A percentile compares a stretch with the other conserved stretches of the same genome.
These are phyloP conservation scores for Phrynocephalus forsythii DNA, from an alignment of 2,797 vertebrate species.

Conservation along the genomic window DNA sequence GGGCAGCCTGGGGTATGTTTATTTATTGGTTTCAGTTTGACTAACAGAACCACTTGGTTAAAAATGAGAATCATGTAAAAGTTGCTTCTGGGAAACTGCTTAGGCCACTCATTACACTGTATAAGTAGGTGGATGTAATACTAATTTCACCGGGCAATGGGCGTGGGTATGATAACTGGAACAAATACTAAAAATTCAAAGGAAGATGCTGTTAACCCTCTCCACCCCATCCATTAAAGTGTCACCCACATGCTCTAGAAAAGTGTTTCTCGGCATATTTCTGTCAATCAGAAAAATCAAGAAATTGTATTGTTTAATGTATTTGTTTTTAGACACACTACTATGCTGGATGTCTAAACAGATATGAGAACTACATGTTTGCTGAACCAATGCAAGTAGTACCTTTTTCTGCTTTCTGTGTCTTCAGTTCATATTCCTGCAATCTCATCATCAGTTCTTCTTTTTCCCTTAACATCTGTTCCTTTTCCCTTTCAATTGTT, in stretches of 20 bases:
- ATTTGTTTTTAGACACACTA: not conserved
- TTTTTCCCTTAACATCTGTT: slow-evolving; percentile 92
- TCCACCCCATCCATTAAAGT: not conserved
- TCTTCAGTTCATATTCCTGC: slow-evolving; percentile 91
- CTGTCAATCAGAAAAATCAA: not conserved
- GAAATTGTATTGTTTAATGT: not conserved
- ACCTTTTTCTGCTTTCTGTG: slow-evolving; percentile 93
- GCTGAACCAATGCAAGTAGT: slow-evolving; percentile 13
- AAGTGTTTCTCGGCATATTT: not conserved
- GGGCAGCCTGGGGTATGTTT: not conserved
- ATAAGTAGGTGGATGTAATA: not conserved
- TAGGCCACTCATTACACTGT: not conserved
- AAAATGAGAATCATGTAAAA: slow-evolving; percentile 3
- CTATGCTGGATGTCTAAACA: fast-evolving
- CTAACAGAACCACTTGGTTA: not conserved
- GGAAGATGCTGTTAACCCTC: not conserved
- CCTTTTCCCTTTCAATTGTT: slow-evolving; percentile 89
- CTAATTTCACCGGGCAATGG: not conserved
- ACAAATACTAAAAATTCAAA: not conserved
- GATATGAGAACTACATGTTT: not conserved
- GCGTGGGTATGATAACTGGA: not conserved
- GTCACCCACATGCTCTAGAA: not conserved
- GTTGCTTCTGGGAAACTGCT: not conserved
- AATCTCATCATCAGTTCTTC: slow-evolving; percentile 89
- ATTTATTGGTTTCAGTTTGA: too few species aligned